phyloP scores from a whole-genome alignment of 2,797 vertebrate species.

The Mustela erminea region DNA sequence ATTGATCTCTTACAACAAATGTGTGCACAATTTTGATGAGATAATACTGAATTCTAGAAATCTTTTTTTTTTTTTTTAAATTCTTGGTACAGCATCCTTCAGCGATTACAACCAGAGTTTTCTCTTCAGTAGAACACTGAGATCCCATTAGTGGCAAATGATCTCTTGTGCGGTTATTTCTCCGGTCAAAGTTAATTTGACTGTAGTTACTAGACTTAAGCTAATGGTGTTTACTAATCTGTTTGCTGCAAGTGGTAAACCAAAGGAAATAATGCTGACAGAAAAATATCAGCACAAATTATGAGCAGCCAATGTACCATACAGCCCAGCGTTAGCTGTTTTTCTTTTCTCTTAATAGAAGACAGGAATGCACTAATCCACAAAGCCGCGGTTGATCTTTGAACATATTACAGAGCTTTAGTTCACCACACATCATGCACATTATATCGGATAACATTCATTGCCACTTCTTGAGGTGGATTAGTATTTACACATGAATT shows the following conservation, averaged over 20 bases:
- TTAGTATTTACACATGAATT: slow-evolving; percentile 81
- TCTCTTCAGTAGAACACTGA: background rate
- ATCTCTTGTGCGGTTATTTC: slow-evolving; percentile 47
- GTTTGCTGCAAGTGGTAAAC: slow-evolving; percentile 73
- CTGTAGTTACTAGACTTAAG: slow-evolving; percentile 61
- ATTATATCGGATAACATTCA: slow-evolving; percentile 70
- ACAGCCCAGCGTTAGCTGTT: slow-evolving; percentile 17
- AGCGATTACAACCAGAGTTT: background rate
- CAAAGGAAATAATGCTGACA: slow-evolving; percentile 71
- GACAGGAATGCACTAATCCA: slow-evolving; percentile 42
- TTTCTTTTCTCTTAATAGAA: slow-evolving; percentile 58
- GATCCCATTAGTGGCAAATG: slow-evolving; percentile 30
- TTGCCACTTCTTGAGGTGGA: slow-evolving; percentile 69
- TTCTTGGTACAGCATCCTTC: background rate
- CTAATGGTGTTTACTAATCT: slow-evolving; percentile 73
- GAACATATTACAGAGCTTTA: slow-evolving; percentile 72
- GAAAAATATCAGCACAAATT: slow-evolving; percentile 65
- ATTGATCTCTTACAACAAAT: background rate
- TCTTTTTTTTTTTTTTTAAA: background rate
- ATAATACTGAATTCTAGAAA: background rate
- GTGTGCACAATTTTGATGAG: background rate
- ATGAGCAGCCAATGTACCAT: slow-evolving; percentile 42
- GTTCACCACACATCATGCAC: slow-evolving; percentile 68
- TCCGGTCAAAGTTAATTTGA: slow-evolving; percentile 70
- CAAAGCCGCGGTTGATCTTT: slow-evolving; percentile 71